Conservation (phyloP, 53 echinoderm and acorn worm genomes). For the Arbacia lixula region DNA sequence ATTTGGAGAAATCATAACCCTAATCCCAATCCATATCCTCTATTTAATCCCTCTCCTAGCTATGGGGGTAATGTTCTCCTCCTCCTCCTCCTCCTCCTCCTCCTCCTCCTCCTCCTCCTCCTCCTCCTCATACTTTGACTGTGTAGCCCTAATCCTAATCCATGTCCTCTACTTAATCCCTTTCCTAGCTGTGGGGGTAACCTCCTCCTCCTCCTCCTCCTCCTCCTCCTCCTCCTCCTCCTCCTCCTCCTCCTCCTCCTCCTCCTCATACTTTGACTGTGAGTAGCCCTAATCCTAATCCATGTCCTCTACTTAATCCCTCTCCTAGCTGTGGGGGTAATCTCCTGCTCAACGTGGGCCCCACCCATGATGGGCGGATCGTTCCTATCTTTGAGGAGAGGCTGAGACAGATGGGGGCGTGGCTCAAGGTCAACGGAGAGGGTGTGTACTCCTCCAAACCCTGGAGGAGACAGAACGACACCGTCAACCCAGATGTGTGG, state of each 20-base stretch:
- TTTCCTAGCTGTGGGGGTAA: slow-evolving; percentile 83
- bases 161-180: neutral
- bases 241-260: too few relatives aligned
- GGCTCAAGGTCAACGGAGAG: slow-evolving; percentile 89
- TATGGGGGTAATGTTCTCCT: too few relatives aligned
- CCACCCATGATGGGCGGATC: slow-evolving; percentile 91
- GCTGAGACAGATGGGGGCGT: slow-evolving; percentile 83
- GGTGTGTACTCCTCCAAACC: slow-evolving; percentile 80
- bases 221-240: slow-evolving; percentile 83
- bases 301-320: neutral
- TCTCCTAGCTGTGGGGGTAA: slow-evolving; percentile 83
- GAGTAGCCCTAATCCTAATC: too few relatives aligned
- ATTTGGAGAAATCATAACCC: too few relatives aligned
- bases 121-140: too few relatives aligned
- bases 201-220: slow-evolving; percentile 80
- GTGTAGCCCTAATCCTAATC: too few relatives aligned
- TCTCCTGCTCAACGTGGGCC: slow-evolving; percentile 84
- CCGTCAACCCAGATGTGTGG: slow-evolving; percentile 66
- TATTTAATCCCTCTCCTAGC: too few relatives aligned
- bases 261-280: too few relatives aligned
- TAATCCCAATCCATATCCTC: too few relatives aligned
- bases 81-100: too few relatives aligned
- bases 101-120: too few relatives aligned
- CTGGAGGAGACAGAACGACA: slow-evolving; percentile 84
- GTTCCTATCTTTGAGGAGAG: slow-evolving; percentile 94